Conservation (phyloP, 2,888 invertebrate genomes). For the Proisotoma minuta region DNA sequence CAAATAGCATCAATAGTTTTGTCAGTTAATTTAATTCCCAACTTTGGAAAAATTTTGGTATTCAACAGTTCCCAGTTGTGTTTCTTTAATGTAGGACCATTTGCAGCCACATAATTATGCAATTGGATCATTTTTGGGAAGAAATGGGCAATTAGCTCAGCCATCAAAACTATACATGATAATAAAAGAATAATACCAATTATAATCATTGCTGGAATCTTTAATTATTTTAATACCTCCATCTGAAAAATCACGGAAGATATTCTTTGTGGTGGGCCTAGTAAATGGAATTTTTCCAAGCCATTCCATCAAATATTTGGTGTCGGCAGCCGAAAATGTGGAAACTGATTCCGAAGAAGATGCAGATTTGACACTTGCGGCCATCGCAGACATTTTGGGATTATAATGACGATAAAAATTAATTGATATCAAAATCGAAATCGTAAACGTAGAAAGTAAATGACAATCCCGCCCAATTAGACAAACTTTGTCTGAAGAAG, state of each 20-base stretch:
- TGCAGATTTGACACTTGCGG: too few species aligned
- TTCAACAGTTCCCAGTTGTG: conserved; percentile 39
- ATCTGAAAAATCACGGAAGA: conserved; percentile 44
- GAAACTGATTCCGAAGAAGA: too few species aligned
- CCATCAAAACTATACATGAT: conserved; percentile 24
- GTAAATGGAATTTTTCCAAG: conserved; percentile 37
- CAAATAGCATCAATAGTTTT: conserved; percentile 25
- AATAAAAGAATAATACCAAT: not conserved
- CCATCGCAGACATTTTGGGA: too few species aligned
- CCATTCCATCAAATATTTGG: conserved; percentile 11
- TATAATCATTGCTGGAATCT: not conserved
- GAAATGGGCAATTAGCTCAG: conserved; percentile 33
- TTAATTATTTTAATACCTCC: conserved; percentile 24
- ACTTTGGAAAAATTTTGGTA: conserved; percentile 30
- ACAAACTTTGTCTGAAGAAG: too few species aligned
- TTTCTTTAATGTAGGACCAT: conserved; percentile 27
- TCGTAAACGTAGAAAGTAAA: too few species aligned
- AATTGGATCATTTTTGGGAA: conserved; percentile 38
- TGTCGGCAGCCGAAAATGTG: too few species aligned
- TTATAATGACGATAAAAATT: too few species aligned
- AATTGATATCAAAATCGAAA: too few species aligned
- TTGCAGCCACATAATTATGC: conserved; percentile 40
- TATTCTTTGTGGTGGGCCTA: conserved; percentile 32
- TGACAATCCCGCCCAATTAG: too few species aligned
- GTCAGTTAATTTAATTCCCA: conserved; percentile 21